Base-by-base conservation (phyloP, 2,113 vertebrate species). In the Entomyzon cyanotis region DNA sequence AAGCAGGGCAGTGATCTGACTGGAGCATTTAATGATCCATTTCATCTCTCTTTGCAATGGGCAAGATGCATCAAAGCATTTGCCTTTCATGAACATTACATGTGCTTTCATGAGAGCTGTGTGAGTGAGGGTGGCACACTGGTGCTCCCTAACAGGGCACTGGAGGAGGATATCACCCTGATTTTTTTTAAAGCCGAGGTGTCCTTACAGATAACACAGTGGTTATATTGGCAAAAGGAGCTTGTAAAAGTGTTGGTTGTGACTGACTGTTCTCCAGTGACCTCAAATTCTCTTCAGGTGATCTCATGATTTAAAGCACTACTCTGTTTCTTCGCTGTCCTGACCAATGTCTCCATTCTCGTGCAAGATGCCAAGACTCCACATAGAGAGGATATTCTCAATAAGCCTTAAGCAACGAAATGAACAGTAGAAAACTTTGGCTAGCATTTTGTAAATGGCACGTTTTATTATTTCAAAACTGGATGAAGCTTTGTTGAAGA, bases 241-340 rank as follows among this genome's bases (percentile, higher is more conserved):
- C 35, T 93, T 74, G 31, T 62, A 7, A 44, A 88, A 91, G 31
- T 78, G 28, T 71, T 83, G 83, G n/a, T 93, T 0, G 0, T 81
- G 76, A 91, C 68, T 79, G 89, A 93, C 83, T 91, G 73, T 89
- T 95, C 69, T 97, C 70, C 92, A 89, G 27, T 95, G 84, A 96
- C 94, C 95, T 97, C 94, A 90, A 15, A 63, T 92, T 76, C 83
- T 95, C 4, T 84, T 82, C 85, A 92, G 94, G 93, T 92, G 87
- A 93, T 87, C 55, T 93, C 63, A 8, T 86, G 30, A 62, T 77
- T 62, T 58, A 56, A 87, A 95, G 60, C 76, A 94, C 68, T 7
- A 1, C 56, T 71, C 65, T 88, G 52, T 81, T 95, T 82, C 60
- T 71, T 87, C 46, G 58, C 84, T 94, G 84, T 89, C 84, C 65